Evolutionary conservation across 2,888 invertebrate species (phyloP), one percentile per base, ranked within the genome.

Genomic region (Suillia variegata): DNA sequence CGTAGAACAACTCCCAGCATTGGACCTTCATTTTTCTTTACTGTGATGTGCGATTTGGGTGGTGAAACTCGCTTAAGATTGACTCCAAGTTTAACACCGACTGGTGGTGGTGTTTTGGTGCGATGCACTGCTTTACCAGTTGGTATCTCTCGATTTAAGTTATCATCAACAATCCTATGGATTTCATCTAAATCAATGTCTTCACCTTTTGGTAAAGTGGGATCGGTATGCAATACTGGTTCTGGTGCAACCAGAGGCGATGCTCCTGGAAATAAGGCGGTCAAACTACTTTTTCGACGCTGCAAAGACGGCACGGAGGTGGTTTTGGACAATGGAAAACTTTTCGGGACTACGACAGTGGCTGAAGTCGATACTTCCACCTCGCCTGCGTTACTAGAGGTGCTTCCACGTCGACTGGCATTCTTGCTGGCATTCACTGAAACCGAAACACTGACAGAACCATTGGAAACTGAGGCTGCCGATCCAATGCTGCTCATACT

Each of bases 1-100:
- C 82, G 80, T 48, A 82, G 61, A 0, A 82, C 82, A 1, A 81
- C 82, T 12, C 81, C 81, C 57, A 82, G 62, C 78, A 80, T 78
- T 22, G 81, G 80, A 0, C 68, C 71, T 3, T 79, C 77, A 22
- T 74, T 74, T 50, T 78, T 80, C 60, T 81, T 81, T 1, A 82
- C 72, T 2, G 73, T 67, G 1, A 82, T 70, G 8, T 77, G 73
- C 0, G 76, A 73, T 47, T 74, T 75, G 1, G 79, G 80, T 5
- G 81, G 80, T 13, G 75, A 71, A 1, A 82, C 79, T 3, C 76
- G 72, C 48, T 82, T 81, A 0, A 82, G 68, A 52, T 67, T 71
- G 0, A 82, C 80, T 2, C 82, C 82, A 18, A 82, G 60, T 38
- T 72, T 80, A 17, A 77, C 74, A 4, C 79, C 78, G n/a, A 76